phyloP scores from a whole-genome alignment of 2,797 vertebrate genomes.

The Ctenopoma multispine region DNA sequence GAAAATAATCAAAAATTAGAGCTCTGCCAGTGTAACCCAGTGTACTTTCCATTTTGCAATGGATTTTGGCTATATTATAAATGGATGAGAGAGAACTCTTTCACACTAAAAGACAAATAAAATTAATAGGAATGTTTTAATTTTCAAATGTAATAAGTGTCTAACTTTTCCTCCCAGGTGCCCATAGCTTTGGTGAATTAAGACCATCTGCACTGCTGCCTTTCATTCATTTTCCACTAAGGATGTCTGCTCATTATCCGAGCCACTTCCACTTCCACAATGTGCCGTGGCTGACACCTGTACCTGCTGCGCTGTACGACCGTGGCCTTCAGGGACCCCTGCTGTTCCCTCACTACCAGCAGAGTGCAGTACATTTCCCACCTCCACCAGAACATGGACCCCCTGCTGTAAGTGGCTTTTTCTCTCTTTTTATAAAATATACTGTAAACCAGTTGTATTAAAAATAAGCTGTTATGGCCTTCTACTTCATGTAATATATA shows the following conservation, averaged over 20 bases:
- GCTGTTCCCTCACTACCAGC: constrained; percentile 14
- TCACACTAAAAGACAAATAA: too few relatives aligned
- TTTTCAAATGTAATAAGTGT: background rate
- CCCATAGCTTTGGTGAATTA: background rate
- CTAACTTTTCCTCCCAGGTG: constrained; percentile 12
- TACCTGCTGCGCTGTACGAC: constrained; percentile 1
- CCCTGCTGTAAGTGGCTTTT: constrained; percentile 29
- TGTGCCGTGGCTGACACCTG: background rate
- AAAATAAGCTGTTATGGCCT: background rate
- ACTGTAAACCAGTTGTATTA: background rate
- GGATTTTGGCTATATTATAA: too few relatives aligned
- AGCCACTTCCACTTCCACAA: constrained; percentile 1
- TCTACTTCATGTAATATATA: background rate
- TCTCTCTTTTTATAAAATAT: background rate
- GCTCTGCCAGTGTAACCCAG: too few relatives aligned
- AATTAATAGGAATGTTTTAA: background rate
- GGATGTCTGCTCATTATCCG: background rate
- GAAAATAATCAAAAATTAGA: too few relatives aligned
- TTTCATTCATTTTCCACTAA: background rate
- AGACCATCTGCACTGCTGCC: background rate
- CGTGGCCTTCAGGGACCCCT: background rate
- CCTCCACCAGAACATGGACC: background rate
- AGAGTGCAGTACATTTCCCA: background rate
- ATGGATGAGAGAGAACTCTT: too few relatives aligned
- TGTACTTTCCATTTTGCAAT: too few relatives aligned